These are phyloP conservation scores for Drosophila murphyi DNA, from an alignment of 1,140 invertebrate genomes.

Conservation along the genomic window DNA sequence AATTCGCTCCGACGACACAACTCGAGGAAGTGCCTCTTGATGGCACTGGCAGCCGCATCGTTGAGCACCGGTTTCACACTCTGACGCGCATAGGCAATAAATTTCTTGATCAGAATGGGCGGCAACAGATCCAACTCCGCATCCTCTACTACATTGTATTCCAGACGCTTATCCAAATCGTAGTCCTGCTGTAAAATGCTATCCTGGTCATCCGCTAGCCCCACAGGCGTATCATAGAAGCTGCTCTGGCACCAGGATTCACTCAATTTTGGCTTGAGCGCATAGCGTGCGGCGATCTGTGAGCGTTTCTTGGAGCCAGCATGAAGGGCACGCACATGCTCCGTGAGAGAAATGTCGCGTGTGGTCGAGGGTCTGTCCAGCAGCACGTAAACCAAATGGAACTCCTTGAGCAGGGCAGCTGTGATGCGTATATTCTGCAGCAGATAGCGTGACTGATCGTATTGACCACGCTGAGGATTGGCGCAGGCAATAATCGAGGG, in stretches of 20 bases:
- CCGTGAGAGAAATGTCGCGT: constrained; percentile 85
- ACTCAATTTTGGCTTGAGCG: constrained; percentile 55
- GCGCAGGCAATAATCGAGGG: constrained; percentile 96
- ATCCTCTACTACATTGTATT: constrained; percentile 84
- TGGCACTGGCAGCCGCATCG: constrained; percentile 87
- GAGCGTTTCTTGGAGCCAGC: constrained; percentile 65
- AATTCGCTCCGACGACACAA: constrained; percentile 85
- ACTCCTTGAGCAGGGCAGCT: constrained; percentile 94
- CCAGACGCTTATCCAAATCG: constrained; percentile 87
- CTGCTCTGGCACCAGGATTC: constrained; percentile 55
- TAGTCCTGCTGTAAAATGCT: constrained; percentile 58
- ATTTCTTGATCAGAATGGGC: constrained; percentile 92
- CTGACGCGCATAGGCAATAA: constrained; percentile 94
- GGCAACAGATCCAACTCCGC: constrained; percentile 91
- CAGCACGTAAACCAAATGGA: constrained; percentile 96
- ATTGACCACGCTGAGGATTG: constrained; percentile 95
- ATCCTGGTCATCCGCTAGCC: constrained; percentile 13
- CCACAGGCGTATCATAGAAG: not conserved
- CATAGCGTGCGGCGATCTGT: constrained; percentile 55
- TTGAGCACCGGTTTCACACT: constrained; percentile 94
- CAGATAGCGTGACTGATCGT: constrained; percentile 94
- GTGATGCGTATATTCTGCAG: constrained; percentile 95
- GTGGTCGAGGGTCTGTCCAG: constrained; percentile 92
- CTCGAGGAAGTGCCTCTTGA: constrained; percentile 94
- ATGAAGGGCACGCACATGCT: constrained; percentile 71